Percentiles rank a stretch among this genome's conserved stretches.
phyloP scores from a whole-genome alignment of 1,140 invertebrate genomes.

The Zophobas atratus region DNA sequence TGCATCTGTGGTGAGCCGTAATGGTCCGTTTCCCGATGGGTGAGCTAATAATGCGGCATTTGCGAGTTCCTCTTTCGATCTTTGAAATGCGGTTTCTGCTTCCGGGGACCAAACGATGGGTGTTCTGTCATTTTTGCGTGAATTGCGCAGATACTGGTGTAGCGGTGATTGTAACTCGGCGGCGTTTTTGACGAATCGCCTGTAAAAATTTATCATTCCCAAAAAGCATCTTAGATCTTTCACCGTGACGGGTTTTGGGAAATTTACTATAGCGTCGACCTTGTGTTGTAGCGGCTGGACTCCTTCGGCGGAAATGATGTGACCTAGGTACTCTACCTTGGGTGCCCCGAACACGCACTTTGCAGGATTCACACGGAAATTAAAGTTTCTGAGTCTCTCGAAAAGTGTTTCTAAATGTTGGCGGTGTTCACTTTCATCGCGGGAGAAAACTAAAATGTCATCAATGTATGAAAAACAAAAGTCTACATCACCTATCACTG shows the following conservation, averaged over 20 bases:
- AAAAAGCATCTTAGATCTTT: not conserved
- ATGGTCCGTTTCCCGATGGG: constrained; percentile 53
- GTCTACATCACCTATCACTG: not conserved
- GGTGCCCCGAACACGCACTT: constrained; percentile 57
- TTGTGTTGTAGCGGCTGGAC: not conserved
- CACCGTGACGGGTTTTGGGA: not conserved
- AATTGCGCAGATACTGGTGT: constrained; percentile 44
- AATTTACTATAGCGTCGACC: not conserved
- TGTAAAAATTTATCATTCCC: constrained; percentile 20
- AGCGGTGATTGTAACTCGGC: constrained; percentile 58
- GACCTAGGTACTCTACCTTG: constrained; percentile 60
- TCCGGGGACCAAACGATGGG: constrained; percentile 56
- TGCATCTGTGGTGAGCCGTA: constrained; percentile 59
- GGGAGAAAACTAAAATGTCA: constrained; percentile 64
- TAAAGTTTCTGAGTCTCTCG: constrained; percentile 50
- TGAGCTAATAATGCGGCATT: constrained; percentile 57
- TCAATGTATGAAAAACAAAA: constrained; percentile 59
- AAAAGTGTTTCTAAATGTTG: constrained; percentile 56
- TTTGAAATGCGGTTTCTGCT: constrained; percentile 48
- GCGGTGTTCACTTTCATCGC: constrained; percentile 59
- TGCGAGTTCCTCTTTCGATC: constrained; percentile 46
- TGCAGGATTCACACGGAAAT: constrained; percentile 59
- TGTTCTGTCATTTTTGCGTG: constrained; percentile 56
- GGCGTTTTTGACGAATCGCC: constrained; percentile 57
- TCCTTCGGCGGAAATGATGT: constrained; percentile 52